Evolutionary conservation across 2,888 invertebrate genomes (phyloP).

Genomic region (Cynaeus angustus): DNA sequence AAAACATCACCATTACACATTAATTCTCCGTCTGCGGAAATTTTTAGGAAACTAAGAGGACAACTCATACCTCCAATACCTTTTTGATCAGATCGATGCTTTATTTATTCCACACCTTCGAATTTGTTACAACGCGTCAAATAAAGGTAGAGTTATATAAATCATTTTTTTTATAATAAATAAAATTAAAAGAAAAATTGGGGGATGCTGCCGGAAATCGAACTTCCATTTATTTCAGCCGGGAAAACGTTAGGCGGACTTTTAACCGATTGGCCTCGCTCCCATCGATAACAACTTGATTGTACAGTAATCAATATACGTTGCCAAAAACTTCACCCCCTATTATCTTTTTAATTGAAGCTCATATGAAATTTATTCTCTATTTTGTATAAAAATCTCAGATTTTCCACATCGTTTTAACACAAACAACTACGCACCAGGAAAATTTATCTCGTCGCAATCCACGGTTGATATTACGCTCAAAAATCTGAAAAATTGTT

Average conservation of each 20-base stretch:
- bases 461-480: neutral
- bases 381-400: too few relatives aligned
- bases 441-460: too few relatives aligned
- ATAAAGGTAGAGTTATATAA: neutral
- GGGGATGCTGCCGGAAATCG: neutral
- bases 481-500: neutral
- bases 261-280: constrained; percentile 2
- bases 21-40: too few relatives aligned
- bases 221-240: constrained; percentile 2
- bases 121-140: too few relatives aligned
- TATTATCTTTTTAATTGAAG: neutral
- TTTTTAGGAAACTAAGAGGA: too few relatives aligned
- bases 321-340: neutral
- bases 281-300: constrained; percentile 4
- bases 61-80: too few relatives aligned
- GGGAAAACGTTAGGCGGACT: constrained; percentile 1
- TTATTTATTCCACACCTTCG: neutral
- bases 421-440: too few relatives aligned
- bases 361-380: neutral
- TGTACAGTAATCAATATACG: constrained; percentile 1
- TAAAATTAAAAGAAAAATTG: neutral
- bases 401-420: too few relatives aligned
- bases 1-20: too few relatives aligned
- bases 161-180: constrained; percentile 1
- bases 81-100: too few relatives aligned